A percentile compares a stretch with the other conserved stretches of the same genome.
Conservation (phyloP, 1,140 invertebrate species). For the Geopemphigus sp. region DNA sequence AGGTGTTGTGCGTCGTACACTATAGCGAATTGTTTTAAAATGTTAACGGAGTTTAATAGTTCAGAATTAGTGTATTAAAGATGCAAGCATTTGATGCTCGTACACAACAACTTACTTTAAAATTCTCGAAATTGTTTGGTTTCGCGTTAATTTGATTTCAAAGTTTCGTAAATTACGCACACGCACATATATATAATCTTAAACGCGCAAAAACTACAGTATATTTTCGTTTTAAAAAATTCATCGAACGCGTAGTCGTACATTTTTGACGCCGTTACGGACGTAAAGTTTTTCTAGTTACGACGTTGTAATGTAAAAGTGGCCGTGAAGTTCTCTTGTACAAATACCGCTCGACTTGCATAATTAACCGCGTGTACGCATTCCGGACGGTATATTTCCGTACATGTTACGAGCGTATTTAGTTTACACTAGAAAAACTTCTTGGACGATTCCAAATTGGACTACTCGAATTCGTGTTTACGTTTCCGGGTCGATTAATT, state of each 20-base stretch:
- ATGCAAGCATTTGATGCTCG: not conserved
- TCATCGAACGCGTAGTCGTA: not conserved
- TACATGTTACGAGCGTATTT: not conserved
- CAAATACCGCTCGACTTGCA: not conserved
- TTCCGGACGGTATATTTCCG: not conserved
- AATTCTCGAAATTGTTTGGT: not conserved
- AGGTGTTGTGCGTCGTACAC: not conserved
- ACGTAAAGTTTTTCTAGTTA: not conserved
- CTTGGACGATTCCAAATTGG: not conserved
- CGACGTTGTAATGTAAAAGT: not conserved
- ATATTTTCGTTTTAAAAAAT: not conserved
- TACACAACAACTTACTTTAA: not conserved
- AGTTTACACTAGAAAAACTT: not conserved
- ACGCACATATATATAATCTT: not conserved
- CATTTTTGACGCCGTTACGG: not conserved
- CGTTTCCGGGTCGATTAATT: too few species aligned
- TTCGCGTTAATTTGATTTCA: constrained; percentile 1
- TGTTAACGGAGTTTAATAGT: not conserved
- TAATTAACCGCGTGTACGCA: not conserved
- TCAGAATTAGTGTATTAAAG: not conserved
- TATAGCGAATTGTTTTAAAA: not conserved
- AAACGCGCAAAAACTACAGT: not conserved
- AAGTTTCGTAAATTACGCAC: constrained; percentile 3
- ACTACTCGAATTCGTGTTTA: not conserved
- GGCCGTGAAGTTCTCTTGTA: not conserved